Base-by-base conservation (phyloP, 2,888 invertebrate species). In the Altica lythri region DNA sequence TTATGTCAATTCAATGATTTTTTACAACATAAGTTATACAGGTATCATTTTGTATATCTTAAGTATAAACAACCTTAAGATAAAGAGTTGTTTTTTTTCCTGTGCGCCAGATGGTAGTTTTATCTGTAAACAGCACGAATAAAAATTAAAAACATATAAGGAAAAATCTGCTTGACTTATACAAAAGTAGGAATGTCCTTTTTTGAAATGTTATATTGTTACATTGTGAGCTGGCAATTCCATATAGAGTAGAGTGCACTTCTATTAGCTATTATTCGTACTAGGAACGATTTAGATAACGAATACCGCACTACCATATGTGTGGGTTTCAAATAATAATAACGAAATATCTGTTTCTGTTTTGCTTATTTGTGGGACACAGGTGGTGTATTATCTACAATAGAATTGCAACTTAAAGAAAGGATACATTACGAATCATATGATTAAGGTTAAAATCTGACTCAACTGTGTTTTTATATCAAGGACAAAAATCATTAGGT, bases 171-270 rank as follows among this genome's bases (percentile, higher is more conserved):
- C 10, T 12, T 30, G 4, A 13, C 6, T 4, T 2, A 30, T 13
- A n/a, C 4, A 30, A 27, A 27, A 30, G 30, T 12, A 30, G 30
- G 12, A 30, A 30, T 30, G 13, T 30, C 30, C 30, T 30, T 30
- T 30, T 30, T 12, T 30, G 27, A 27, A 5, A 27, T 27, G 30
- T 30, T 30, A 30, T 30, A 30, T 30, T 30, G 30, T 30, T 30
- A 30, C 30, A 10, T 30, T 30, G 30, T 30, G 30, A 30, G 3
- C 12, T 12, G 12, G 8, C 30, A 30, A 30, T 13, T 3, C 30
- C 30, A 30, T 30, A 30, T 30, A 12, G 30, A 30, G 30, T 12
- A 30, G 13, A 30, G 12, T 30, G 10, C 12, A 12, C 2, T 9
- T 30, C 13, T 12, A 12, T 30, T 30, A 4, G 12, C 30, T 30